phyloP scores from a whole-genome alignment of 2,113 vertebrate genomes.

The Xenotilapia flavipinnis region DNA sequence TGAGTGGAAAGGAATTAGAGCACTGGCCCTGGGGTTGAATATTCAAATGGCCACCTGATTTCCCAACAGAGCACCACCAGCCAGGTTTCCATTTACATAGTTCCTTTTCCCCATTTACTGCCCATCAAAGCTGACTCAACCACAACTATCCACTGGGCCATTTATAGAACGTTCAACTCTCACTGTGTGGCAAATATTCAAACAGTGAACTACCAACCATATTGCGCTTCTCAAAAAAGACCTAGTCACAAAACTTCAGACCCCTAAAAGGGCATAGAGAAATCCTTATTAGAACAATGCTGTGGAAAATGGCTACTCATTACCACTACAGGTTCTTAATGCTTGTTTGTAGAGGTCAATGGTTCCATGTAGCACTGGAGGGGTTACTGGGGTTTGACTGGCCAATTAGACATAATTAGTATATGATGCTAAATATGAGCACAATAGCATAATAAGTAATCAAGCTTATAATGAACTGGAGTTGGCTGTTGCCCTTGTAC shows the following conservation, averaged over 20 bases:
- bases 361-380: slow-evolving; percentile 16
- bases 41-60: slow-evolving; percentile 70
- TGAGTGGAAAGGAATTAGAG: slow-evolving; percentile 84
- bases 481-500: not conserved
- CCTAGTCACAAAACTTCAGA: not conserved
- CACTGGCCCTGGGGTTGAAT: slow-evolving; percentile 77
- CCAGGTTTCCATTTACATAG: slow-evolving; percentile 55
- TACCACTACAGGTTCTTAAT: slow-evolving; percentile 1
- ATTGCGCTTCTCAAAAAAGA: not conserved
- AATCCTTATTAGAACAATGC: slow-evolving; percentile 15
- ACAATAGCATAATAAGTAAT: slow-evolving; percentile 30
- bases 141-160: not conserved
- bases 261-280: not conserved
- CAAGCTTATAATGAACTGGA: slow-evolving; percentile 6
- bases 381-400: slow-evolving; percentile 7
- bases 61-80: slow-evolving; percentile 42
- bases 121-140: slow-evolving; percentile 35
- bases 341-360: slow-evolving; percentile 34
- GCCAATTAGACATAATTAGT: slow-evolving; percentile 50
- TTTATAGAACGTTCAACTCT: slow-evolving; percentile 1
- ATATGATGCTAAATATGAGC: slow-evolving; percentile 17
- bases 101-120: slow-evolving; percentile 39
- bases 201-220: not conserved
- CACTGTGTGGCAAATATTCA: not conserved
- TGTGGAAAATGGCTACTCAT: slow-evolving; percentile 20